These are phyloP conservation scores for Dicrurus megarhynchus DNA, from an alignment of 2,113 vertebrate species.

Conservation along the genomic window DNA sequence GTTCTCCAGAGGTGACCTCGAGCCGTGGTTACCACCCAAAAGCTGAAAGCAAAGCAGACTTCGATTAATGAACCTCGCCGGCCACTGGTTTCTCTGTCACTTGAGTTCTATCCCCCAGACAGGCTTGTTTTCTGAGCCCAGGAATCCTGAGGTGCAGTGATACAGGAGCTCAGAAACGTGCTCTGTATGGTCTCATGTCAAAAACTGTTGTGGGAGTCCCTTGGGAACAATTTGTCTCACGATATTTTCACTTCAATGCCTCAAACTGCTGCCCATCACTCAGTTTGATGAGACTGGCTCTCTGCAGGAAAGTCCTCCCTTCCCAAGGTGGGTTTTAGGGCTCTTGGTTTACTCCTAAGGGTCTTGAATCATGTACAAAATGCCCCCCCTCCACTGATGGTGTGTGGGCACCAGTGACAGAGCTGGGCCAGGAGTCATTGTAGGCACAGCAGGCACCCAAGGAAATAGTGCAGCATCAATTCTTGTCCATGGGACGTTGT, in stretches of 20 bases:
- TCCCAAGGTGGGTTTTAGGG: not conserved
- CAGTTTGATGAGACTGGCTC: not conserved
- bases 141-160: not conserved
- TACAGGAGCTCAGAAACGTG: not conserved
- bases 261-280: fast-evolving
- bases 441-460: not conserved
- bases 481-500: fast-evolving
- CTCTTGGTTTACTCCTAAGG: not conserved
- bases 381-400: fast-evolving
- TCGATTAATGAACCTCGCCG: not conserved
- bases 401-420: not conserved
- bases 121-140: not conserved
- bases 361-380: not conserved
- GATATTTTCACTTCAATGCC: fast-evolving
- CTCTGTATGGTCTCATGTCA: not conserved
- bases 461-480: fast-evolving
- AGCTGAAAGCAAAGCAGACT: not conserved
- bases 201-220: not conserved
- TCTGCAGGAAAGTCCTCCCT: not conserved
- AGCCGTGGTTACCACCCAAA: not conserved
- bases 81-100: not conserved
- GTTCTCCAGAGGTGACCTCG: not conserved
- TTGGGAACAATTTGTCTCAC: not conserved
- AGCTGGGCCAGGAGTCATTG: fast-evolving
- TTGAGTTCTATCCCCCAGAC: not conserved